These are phyloP conservation scores for Erpornis zantholeuca DNA, from an alignment of 2,113 vertebrate species.

Conservation along the genomic window DNA sequence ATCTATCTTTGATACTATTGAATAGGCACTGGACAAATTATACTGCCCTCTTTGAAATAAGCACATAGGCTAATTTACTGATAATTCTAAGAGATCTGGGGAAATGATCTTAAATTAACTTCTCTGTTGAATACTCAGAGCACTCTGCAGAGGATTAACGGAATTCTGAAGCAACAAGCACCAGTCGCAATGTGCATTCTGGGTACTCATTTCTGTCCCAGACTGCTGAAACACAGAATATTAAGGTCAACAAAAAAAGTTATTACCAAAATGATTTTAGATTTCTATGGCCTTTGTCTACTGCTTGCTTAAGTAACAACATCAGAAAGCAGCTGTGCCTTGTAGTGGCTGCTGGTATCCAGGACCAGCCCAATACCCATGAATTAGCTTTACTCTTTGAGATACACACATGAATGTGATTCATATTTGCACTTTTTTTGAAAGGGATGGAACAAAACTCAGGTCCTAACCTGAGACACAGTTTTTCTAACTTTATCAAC, in stretches of 20 bases:
- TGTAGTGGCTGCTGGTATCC: not conserved
- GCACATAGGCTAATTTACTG: not conserved
- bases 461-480: not conserved
- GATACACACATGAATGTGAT: not conserved
- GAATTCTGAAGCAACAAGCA: not conserved
- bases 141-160: not conserved
- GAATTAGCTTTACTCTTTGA: not conserved
- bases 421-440: not conserved
- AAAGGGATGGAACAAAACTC: not conserved
- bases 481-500: not conserved
- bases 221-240: not conserved
- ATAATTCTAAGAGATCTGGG: not conserved
- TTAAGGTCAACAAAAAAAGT: not conserved
- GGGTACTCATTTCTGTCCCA: fast-evolving
- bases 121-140: not conserved
- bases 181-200: fast-evolving
- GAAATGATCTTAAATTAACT: not conserved
- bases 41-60: not conserved
- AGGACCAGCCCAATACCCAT: not conserved
- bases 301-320: not conserved
- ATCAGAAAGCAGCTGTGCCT: not conserved
- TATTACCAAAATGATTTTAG: not conserved
- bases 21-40: not conserved
- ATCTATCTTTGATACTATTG: not conserved
- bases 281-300: not conserved